Conservation (phyloP, 2,113 vertebrate genomes). For the Amazona vittata region DNA sequence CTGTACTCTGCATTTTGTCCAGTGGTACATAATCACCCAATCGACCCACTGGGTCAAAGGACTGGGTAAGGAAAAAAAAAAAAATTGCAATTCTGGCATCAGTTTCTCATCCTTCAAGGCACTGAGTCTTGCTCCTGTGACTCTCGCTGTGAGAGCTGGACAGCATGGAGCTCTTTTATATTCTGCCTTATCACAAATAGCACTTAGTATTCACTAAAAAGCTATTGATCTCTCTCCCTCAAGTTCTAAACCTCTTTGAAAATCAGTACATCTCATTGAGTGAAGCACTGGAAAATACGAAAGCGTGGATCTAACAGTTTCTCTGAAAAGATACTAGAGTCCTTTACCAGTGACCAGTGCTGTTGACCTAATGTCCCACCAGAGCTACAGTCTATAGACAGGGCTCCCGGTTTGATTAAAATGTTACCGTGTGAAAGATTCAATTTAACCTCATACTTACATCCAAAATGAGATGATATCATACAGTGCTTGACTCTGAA, state of each 20-base stretch:
- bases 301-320: background rate
- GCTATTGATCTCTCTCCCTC: slow-evolving; percentile 40
- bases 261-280: background rate
- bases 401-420: background rate
- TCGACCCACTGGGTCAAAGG: background rate
- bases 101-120: background rate
- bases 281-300: background rate
- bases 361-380: background rate
- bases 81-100: background rate
- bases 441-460: background rate
- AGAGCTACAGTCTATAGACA: background rate
- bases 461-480: background rate
- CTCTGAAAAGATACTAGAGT: background rate
- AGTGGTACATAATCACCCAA: background rate
- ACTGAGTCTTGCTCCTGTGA: background rate
- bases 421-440: background rate
- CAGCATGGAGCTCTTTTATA: background rate
- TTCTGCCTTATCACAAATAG: slow-evolving; percentile 11
- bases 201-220: slow-evolving; percentile 40
- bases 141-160: background rate
- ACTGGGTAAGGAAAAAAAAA: background rate
- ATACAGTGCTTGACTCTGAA: background rate
- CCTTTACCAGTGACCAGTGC: background rate
- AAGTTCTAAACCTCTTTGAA: slow-evolving; percentile 18
- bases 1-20: background rate